phyloP scores from a whole-genome alignment of 2,888 invertebrate species.

The Aethes cnicana region DNA sequence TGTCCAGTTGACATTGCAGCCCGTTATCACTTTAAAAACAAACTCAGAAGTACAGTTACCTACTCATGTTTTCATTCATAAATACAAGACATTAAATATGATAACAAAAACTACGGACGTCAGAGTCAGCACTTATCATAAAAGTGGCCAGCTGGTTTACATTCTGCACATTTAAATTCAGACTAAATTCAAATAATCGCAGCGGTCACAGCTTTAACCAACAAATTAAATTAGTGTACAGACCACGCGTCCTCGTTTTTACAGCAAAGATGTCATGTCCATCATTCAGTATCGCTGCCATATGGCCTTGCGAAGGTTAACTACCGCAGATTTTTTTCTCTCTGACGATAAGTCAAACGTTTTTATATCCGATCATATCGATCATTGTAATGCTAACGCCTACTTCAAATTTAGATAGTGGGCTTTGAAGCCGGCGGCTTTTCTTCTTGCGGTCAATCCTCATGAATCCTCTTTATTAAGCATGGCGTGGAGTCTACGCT shows the following conservation, averaged over 20 bases:
- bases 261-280: background rate
- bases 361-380: slow-evolving; percentile 30
- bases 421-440: slow-evolving; percentile 23
- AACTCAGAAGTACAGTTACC: slow-evolving; percentile 5
- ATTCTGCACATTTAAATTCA: background rate
- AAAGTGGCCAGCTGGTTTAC: slow-evolving; percentile 7
- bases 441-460: slow-evolving; percentile 22
- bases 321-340: slow-evolving; percentile 32
- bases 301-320: slow-evolving; percentile 46
- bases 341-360: slow-evolving; percentile 25
- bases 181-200: background rate
- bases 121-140: slow-evolving; percentile 13
- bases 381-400: slow-evolving; percentile 30
- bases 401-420: slow-evolving; percentile 19
- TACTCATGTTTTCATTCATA: slow-evolving; percentile 22
- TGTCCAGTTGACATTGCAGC: background rate
- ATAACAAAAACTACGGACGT: slow-evolving; percentile 17
- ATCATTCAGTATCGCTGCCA: slow-evolving; percentile 32
- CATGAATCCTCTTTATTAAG: slow-evolving; percentile 16
- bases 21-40: slow-evolving; percentile 12
- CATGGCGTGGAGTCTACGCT: slow-evolving; percentile 8
- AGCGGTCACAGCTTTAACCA: slow-evolving; percentile 9
- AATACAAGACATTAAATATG: slow-evolving; percentile 14
- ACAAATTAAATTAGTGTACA: too few relatives aligned
- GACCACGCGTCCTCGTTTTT: too few relatives aligned